Percentiles rank a stretch among this genome's conserved stretches.
Conservation (phyloP, 2,888 invertebrate genomes). For the Cylindroiulus punctatus region DNA sequence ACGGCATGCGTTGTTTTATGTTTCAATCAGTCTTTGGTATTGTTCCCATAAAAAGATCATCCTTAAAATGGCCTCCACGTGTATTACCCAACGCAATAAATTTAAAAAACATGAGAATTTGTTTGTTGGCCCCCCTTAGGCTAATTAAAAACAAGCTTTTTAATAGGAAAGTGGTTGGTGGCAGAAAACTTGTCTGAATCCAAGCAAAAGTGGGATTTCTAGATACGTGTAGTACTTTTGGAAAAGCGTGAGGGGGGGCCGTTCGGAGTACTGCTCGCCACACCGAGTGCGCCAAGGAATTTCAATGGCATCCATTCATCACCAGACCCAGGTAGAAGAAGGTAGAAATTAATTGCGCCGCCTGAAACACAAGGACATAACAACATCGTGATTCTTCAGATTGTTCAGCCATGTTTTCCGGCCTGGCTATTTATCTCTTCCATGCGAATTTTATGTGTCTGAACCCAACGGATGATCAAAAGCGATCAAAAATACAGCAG, state of each 20-base stretch:
- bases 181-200: conserved; percentile 49
- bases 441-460: not conserved
- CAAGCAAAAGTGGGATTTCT: conserved; percentile 44
- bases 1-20: not conserved
- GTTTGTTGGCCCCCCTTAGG: conserved; percentile 40
- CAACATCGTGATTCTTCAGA: conserved; percentile 46
- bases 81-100: conserved; percentile 20
- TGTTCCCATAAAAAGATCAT: conserved; percentile 29
- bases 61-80: conserved; percentile 31
- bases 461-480: not conserved
- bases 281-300: conserved; percentile 50
- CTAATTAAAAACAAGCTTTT: conserved; percentile 51
- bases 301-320: conserved; percentile 52
- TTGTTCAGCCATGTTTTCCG: conserved; percentile 40
- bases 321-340: conserved; percentile 44
- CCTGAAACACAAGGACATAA: conserved; percentile 46
- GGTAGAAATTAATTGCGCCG: conserved; percentile 51
- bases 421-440: conserved; percentile 41
- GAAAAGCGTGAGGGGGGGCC: conserved; percentile 45
- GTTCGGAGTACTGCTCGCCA: conserved; percentile 42
- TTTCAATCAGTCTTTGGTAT: not conserved
- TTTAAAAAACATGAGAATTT: conserved; percentile 35
- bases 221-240: conserved; percentile 40
- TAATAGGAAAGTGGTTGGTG: conserved; percentile 48
- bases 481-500: not conserved